Percentiles rank a stretch among this genome's conserved stretches.
Conservation (phyloP, 2,113 vertebrate species). For the Bubo blakistoni region DNA sequence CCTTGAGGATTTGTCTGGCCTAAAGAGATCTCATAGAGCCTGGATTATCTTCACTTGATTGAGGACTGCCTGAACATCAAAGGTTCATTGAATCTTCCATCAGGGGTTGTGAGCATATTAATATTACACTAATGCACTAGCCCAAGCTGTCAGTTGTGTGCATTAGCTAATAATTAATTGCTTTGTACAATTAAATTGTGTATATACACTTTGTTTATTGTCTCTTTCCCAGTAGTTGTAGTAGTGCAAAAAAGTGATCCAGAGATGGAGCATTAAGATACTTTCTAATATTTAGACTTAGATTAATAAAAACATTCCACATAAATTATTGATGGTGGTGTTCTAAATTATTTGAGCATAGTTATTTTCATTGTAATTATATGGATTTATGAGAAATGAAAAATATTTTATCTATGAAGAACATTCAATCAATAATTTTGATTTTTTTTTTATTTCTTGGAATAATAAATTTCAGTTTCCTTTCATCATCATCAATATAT, state of each 20-base stretch:
- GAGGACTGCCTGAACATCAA: background rate
- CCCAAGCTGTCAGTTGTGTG: background rate
- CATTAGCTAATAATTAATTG: background rate
- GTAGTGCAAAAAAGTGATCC: background rate
- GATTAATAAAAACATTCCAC: background rate
- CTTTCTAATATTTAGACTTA: background rate
- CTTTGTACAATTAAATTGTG: background rate
- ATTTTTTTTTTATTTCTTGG: fast-evolving
- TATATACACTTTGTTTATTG: background rate
- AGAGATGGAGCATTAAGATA: background rate
- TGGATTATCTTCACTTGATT: background rate
- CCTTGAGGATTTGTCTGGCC: background rate
- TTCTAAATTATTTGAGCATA: background rate
- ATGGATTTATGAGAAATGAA: background rate
- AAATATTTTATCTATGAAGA: background rate
- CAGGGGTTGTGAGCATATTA: background rate
- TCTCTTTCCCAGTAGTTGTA: background rate
- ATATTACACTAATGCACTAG: background rate
- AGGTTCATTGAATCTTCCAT: background rate
- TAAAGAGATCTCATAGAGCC: background rate
- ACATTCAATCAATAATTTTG: background rate
- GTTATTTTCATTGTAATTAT: background rate
- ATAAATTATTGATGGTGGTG: background rate
- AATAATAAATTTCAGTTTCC: background rate
- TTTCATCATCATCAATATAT: background rate